Base-by-base conservation (phyloP, 2,888 invertebrate species). In the Hirtodrosophila trivittata region DNA sequence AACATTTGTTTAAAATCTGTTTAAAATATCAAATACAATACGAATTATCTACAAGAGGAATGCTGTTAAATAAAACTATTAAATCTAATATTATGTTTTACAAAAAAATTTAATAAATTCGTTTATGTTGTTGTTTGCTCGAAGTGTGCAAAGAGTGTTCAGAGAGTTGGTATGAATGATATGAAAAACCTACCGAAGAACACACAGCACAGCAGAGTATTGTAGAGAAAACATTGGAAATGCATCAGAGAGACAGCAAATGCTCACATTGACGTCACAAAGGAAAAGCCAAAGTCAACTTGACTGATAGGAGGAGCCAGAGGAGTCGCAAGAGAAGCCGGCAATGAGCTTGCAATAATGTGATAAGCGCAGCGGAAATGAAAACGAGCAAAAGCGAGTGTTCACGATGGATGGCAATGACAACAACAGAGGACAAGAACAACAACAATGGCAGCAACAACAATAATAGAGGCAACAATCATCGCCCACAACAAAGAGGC, bases 291-390 rank as follows among this genome's bases (percentile, higher is more conserved):
- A 69, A 58, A 59, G 54, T 60, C 50, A 63, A 67, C 47, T 59
- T 75, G 78, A 81, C 75, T 77, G 77, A 81, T 74, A 75, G 50
- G 7, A 3, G 10, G 9, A 18, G 21, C 14, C 0, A 8, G n/a
- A n/a, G 3, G 33, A 42, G 21, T 5, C 6, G 3, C 1, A 9
- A 47, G 39, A 59, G 75, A 59, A 57, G 69, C 45, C 52, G 69
- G 85, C 85, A 81, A 83, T 76, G 85, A 86, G 84, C 85, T 84
- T 84, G 81, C 81, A 84, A 82, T 82, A 82, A 82, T 86, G 81
- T 77, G 81, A 82, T 82, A 82, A 82, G 84, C 68, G 81, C 60
- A 74, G 54, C 74, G 81, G 86, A 81, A 80, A 80, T 80, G 83
- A 86, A 86, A 80, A 78, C 83, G 86, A 82, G 83, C 66, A 62